A percentile compares a stretch with the other conserved stretches of the same genome.
Conservation (phyloP, 2,797 vertebrate species). For the Rhinophrynus dorsalis region DNA sequence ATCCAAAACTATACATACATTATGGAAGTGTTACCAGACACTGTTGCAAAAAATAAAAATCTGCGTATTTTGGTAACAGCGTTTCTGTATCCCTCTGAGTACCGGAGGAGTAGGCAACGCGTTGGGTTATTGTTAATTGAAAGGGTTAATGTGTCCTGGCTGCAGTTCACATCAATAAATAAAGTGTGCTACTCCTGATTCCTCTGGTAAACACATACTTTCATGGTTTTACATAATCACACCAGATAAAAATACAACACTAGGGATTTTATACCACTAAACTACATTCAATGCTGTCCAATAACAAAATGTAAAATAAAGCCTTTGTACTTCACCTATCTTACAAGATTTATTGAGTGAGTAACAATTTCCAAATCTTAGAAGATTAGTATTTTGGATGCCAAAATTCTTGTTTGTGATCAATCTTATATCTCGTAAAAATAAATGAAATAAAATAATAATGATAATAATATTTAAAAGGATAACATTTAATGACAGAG, state of each 20-base stretch:
- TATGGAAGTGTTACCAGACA: too few relatives aligned
- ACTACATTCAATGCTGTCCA: not conserved
- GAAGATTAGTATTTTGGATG: slow-evolving; percentile 1
- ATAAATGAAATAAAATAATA: not conserved
- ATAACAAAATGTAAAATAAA: not conserved
- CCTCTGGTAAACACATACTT: not conserved
- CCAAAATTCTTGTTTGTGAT: slow-evolving; percentile 17
- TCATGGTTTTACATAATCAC: not conserved
- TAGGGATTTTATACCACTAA: slow-evolving; percentile 14
- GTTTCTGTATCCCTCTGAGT: too few relatives aligned
- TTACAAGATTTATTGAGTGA: slow-evolving; percentile 38
- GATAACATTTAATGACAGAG: too few relatives aligned
- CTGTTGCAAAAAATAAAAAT: too few relatives aligned
- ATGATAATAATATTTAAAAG: too few relatives aligned
- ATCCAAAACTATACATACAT: too few relatives aligned
- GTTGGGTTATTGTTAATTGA: too few relatives aligned
- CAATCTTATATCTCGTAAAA: slow-evolving; percentile 29
- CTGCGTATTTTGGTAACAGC: too few relatives aligned
- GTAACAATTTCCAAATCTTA: slow-evolving; percentile 19
- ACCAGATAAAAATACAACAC: slow-evolving; percentile 5
- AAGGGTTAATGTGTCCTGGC: too few relatives aligned
- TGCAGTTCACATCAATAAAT: too few relatives aligned
- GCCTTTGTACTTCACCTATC: slow-evolving; percentile 12
- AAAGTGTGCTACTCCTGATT: not conserved
- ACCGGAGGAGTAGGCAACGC: too few relatives aligned